Base-by-base conservation (phyloP, 1,140 invertebrate genomes). In the Tachypleus tridentatus region DNA sequence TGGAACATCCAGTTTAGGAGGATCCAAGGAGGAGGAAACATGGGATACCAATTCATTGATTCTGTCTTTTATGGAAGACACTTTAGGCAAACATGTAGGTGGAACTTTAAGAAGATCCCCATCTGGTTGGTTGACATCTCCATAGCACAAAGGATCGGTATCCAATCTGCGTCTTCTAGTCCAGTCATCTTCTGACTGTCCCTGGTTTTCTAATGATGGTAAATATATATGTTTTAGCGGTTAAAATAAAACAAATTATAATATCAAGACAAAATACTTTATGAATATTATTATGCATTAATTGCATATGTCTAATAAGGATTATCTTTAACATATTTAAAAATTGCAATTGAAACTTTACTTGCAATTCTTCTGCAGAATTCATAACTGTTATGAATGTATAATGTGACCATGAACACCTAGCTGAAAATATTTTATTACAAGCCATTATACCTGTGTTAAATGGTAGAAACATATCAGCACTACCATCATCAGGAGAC, bases 31-130 rank as follows among this genome's bases (percentile, higher is more conserved):
- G 59, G 10, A 63, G 58, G 6, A 60, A n/a, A 58, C 67, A 66
- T 82, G 81, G 7, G 77, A 79, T 72, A 88, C 86, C 51, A 87
- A 77, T 71, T 86, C 85, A 71, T 79, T 84, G 6, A 87, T 83
- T 65, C 83, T 79, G 65, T 83, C 80, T 69, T 82, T 81, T 9
- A 86, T 84, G 51, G 68, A 70, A 8, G 72, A 71, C 7, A 73
- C 67, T 48, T 69, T 63, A 3, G 66, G 62, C 3, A 69, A 11
- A 49, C 51, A 4, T 29, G 29, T 29, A 29, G 29, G 29, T 29
- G 29, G 29, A 29, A 29, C 29, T 48, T 48, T 8, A 62, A 51
- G 11, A 48, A n/a, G 9, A 49, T 10, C 7, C n/a, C 57, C 60
- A 47, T 64, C 29, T 64, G 51, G 11, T 3, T 49, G 11, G 61